phyloP scores from a whole-genome alignment of 2,888 invertebrate species.

The Tineola bisselliella region DNA sequence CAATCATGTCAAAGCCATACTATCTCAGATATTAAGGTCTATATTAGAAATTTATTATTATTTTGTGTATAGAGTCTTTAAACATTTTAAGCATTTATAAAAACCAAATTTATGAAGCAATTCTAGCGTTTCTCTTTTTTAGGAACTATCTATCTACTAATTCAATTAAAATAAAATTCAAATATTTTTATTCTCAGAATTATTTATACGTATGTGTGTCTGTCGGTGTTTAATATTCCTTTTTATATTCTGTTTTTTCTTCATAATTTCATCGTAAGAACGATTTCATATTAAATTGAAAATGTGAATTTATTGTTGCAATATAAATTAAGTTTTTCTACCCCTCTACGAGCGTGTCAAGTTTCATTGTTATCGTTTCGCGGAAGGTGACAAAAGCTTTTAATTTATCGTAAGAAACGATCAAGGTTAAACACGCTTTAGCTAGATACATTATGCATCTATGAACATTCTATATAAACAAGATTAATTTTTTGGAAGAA shows the following conservation, averaged over 20 bases:
- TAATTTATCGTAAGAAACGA: background rate
- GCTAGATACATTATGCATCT: background rate
- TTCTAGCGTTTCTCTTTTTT: too few species aligned
- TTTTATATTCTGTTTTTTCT: background rate
- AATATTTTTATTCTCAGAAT: too few species aligned
- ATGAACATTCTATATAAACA: too few species aligned
- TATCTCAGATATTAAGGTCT: too few species aligned
- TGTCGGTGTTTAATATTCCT: background rate
- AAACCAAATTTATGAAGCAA: too few species aligned
- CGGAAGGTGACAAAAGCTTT: slow-evolving; percentile 13
- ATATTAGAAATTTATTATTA: too few species aligned
- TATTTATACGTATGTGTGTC: too few species aligned
- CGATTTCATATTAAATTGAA: background rate
- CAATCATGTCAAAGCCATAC: background rate
- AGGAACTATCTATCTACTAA: too few species aligned
- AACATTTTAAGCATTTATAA: too few species aligned
- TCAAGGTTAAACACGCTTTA: background rate
- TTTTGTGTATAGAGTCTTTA: too few species aligned
- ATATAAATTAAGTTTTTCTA: slow-evolving; percentile 5
- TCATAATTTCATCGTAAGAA: background rate
- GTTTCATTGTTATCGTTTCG: slow-evolving; percentile 8
- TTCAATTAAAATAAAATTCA: too few species aligned
- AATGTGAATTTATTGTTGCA: background rate
- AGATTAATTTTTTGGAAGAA: too few species aligned
- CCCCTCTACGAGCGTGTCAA: background rate